Evolutionary conservation across 2,113 vertebrate genomes (phyloP), one percentile per base, ranked within the genome.

Genomic region (Phodopus roborovskii): DNA sequence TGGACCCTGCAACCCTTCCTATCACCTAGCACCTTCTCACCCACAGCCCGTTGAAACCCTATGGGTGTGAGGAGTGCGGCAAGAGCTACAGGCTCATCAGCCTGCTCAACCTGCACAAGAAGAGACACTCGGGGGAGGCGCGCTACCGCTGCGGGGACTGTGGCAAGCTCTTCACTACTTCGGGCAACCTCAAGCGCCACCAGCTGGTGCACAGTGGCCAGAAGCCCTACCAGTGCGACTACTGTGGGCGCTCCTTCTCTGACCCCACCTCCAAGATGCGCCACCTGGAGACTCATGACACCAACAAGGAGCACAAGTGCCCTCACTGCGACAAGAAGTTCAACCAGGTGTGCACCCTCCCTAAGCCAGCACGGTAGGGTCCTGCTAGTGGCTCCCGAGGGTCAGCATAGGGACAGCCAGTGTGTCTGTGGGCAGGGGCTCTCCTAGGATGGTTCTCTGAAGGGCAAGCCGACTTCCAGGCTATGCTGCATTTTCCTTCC

Each of bases 221-320:
- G 98, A 99, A 99, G 96, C 99, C 99, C 0, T 99, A 99, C 98
- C 99, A 99, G 97, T 99, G 99, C 0, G 99, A 99, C 98, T 99
- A 98, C 99, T 99, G 99, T 0, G 99, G 99, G 15, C 99, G 99
- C 85, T 99, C 99, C 50, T 99, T 99, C 98, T 99, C 99, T 0
- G 99, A 99, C 97, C 99, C 99, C 98, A 99, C 99, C 0, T 99
- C 99, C 91, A 99, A 99, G 98, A 99, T 99, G 99, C 98, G 99
- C 58, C 99, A 99, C 96, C 98, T 99, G 96, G 99, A 99, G 98
- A 99, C 99, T 0, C 99, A 99, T 0, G 99, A 99, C 98, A 99
- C 99, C 0, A 98, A 99, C 98, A 99, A 99, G 98, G 99, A 99
- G 95, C 99, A 99, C 98, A 99, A 99, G 97, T 99, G 99, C 96